A percentile compares a stretch with the other conserved stretches of the same genome.
These are phyloP conservation scores for Podilymbus podiceps DNA, from an alignment of 2,113 vertebrate species.

Conservation along the genomic window DNA sequence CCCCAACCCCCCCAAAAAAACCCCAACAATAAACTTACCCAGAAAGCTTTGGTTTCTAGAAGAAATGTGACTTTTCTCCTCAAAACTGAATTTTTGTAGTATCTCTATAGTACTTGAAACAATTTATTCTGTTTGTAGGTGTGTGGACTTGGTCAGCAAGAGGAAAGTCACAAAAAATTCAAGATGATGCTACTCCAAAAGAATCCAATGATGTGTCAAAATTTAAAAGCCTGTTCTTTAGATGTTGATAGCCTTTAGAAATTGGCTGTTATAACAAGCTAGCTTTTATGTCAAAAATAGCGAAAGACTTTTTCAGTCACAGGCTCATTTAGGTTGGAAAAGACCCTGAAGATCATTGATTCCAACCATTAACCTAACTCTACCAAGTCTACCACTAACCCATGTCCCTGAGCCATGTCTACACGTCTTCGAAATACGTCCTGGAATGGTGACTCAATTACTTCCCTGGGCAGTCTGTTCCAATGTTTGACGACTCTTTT, in stretches of 20 bases:
- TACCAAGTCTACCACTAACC: too few species aligned
- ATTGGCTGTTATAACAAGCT: neutral
- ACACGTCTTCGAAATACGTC: too few species aligned
- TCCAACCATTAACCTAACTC: neutral
- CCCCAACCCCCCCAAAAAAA: neutral
- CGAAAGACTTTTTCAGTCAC: neutral
- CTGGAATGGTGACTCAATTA: too few species aligned
- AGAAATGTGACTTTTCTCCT: neutral
- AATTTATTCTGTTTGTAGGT: neutral
- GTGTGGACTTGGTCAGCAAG: neutral
- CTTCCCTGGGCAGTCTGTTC: too few species aligned
- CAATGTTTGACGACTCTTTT: too few species aligned
- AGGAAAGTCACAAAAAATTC: neutral
- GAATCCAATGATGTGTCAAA: neutral
- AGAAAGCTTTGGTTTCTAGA: neutral
- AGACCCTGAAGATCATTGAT: too few species aligned
- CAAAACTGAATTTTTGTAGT: neutral
- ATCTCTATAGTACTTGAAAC: neutral
- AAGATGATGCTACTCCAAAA: neutral
- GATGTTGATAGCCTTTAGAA: neutral
- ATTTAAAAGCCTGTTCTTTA: neutral
- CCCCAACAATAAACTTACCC: fast-evolving
- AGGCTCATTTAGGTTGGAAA: neutral
- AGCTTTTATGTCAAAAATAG: neutral
- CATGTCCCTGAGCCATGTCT: too few species aligned